Conservation (phyloP, 2,797 vertebrate genomes). For the Tangara arthus region DNA sequence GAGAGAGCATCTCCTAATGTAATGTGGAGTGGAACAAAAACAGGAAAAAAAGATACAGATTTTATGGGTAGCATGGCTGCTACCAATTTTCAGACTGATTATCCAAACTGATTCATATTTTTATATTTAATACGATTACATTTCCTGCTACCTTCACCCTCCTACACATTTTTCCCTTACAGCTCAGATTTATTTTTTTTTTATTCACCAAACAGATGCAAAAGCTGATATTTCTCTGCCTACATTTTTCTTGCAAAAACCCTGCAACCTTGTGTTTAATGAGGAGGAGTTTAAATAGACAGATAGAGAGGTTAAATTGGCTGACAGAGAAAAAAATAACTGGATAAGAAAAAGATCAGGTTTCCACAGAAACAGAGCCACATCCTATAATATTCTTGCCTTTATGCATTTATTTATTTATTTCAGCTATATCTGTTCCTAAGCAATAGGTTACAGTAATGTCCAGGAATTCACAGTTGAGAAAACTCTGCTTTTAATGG, state of each 20-base stretch:
- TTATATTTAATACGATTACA: background rate
- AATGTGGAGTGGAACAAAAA: background rate
- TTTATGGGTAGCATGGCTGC: background rate
- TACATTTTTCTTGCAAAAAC: slow-evolving; percentile 52
- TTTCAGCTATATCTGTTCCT: background rate
- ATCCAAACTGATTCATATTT: background rate
- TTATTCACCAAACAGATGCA: slow-evolving; percentile 50
- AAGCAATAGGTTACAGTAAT: background rate
- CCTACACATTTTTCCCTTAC: slow-evolving; percentile 5
- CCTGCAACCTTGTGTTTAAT: slow-evolving; percentile 55
- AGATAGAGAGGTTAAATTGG: slow-evolving; percentile 62
- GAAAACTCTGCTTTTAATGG: background rate
- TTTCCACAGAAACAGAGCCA: slow-evolving; percentile 67
- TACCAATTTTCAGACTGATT: background rate
- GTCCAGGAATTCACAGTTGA: background rate
- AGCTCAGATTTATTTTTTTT: background rate
- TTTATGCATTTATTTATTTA: slow-evolving; percentile 45
- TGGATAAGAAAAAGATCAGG: slow-evolving; percentile 49
- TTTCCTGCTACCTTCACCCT: background rate
- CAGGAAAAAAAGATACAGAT: background rate
- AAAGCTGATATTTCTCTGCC: slow-evolving; percentile 55
- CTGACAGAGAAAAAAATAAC: slow-evolving; percentile 50
- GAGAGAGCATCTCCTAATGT: background rate
- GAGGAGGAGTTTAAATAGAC: slow-evolving; percentile 63
- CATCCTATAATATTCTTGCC: slow-evolving; percentile 49